phyloP scores from a whole-genome alignment of 2,797 vertebrate species.

The Liasis olivaceus region DNA sequence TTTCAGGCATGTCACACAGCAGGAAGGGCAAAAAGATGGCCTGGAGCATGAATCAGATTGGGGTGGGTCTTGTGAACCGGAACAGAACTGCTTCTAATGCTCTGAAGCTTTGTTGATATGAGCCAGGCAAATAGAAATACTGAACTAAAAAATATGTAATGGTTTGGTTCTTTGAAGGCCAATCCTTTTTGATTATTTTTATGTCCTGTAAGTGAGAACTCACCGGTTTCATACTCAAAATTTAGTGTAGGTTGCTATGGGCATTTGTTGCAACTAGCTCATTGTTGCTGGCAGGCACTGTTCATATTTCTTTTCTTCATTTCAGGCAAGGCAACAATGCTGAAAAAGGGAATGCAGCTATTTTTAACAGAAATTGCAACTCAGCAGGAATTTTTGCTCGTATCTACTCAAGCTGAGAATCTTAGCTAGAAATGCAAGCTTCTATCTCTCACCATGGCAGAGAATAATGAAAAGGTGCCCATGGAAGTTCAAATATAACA shows the following conservation, averaged over 20 bases:
- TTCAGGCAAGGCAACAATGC: not conserved
- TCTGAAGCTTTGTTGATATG: not conserved
- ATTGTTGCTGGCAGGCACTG: not conserved
- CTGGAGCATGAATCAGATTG: not conserved
- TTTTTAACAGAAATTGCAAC: not conserved
- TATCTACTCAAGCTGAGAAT: not conserved
- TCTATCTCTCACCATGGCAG: not conserved
- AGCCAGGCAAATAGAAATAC: not conserved
- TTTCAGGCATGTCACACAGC: not conserved
- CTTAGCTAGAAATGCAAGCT: not conserved
- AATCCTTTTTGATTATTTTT: not conserved
- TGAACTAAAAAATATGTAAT: not conserved
- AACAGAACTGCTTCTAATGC: not conserved
- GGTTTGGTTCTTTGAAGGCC: not conserved
- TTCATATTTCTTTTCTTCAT: not conserved
- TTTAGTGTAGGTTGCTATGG: not conserved
- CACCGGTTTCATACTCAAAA: not conserved
- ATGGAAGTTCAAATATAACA: not conserved
- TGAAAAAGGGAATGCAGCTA: not conserved
- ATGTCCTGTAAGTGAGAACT: not conserved
- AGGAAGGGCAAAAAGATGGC: not conserved
- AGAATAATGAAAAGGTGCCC: not conserved
- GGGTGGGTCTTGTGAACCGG: not conserved
- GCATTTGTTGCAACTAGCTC: not conserved
- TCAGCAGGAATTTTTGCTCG: not conserved